These are phyloP conservation scores for Brassicogethes aeneus DNA, from an alignment of 2,888 invertebrate genomes.

Conservation along the genomic window DNA sequence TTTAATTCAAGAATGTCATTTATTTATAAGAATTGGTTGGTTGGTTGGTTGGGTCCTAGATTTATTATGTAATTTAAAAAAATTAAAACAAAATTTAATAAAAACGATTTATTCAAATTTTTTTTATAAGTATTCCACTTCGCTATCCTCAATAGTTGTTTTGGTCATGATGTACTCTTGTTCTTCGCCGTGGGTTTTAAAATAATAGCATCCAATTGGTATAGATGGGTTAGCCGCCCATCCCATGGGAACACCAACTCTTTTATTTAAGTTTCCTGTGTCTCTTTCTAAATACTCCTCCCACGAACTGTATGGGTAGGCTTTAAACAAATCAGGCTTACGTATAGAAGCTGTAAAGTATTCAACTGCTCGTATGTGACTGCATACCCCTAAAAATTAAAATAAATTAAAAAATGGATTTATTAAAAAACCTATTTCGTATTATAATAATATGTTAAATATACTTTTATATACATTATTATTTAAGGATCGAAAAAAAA, in stretches of 20 bases:
- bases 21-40: too few relatives aligned
- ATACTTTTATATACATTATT: too few relatives aligned
- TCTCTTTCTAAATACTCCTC: conserved; percentile 23
- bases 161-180: conserved; percentile 19
- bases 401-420: too few relatives aligned
- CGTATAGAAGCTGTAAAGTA: conserved; percentile 32
- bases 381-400: conserved; percentile 29
- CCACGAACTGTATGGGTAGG: conserved; percentile 29
- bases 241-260: conserved; percentile 27
- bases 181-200: conserved; percentile 22
- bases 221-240: conserved; percentile 28
- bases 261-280: conserved; percentile 7
- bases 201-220: conserved; percentile 30
- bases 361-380: conserved; percentile 32
- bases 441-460: too few relatives aligned
- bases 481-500: too few relatives aligned
- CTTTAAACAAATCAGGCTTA: conserved; percentile 31
- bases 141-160: conserved; percentile 23
- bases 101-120: too few relatives aligned
- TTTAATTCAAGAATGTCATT: too few relatives aligned
- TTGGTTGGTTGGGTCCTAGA: too few relatives aligned
- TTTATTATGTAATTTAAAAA: too few relatives aligned
- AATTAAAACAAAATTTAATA: too few relatives aligned
- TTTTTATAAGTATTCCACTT: too few relatives aligned
- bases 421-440: too few relatives aligned